Conservation (phyloP, 2,888 invertebrate genomes). For the Alloplasta piceator region DNA sequence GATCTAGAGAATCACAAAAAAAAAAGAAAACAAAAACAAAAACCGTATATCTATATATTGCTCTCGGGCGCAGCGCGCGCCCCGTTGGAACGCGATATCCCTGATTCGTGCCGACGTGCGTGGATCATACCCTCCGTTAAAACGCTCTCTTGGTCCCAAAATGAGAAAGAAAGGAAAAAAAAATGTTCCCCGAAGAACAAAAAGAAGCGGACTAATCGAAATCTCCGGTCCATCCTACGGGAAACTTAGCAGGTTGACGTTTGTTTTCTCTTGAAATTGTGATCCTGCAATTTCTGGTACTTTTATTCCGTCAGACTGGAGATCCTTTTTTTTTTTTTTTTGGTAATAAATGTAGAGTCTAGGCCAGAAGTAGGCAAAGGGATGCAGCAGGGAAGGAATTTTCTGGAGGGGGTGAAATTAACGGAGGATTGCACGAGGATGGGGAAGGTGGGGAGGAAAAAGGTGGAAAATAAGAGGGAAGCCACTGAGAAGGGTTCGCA, state of each 20-base stretch:
- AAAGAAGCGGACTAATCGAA: slow-evolving; percentile 71
- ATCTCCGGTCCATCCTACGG: slow-evolving; percentile 66
- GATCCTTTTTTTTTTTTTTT: too few species aligned
- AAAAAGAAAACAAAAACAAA: background rate
- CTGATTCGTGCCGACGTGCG: slow-evolving; percentile 81
- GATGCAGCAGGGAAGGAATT: too few species aligned
- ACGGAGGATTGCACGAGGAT: too few species aligned
- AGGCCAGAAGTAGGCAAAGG: background rate
- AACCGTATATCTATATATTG: slow-evolving; percentile 1
- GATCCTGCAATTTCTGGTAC: too few species aligned
- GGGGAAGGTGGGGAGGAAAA: slow-evolving; percentile 20
- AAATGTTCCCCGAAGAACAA: slow-evolving; percentile 31
- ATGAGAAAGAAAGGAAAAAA: slow-evolving; percentile 36
- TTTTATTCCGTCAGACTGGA: too few species aligned
- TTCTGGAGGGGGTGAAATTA: slow-evolving; percentile 17
- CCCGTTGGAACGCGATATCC: slow-evolving; percentile 81
- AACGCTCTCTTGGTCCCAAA: slow-evolving; percentile 68
- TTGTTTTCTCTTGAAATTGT: too few species aligned
- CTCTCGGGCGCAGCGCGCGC: slow-evolving; percentile 65
- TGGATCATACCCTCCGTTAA: slow-evolving; percentile 79
- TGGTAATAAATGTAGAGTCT: too few species aligned
- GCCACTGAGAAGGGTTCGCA: slow-evolving; percentile 66
- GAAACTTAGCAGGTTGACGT: slow-evolving; percentile 26
- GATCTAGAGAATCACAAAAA: slow-evolving; percentile 53
- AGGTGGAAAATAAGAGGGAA: slow-evolving; percentile 60